Evolutionary conservation across 1,140 invertebrate genomes (phyloP), one percentile per base, ranked within the genome.

Genomic region (Aphaenogaster rudis): DNA sequence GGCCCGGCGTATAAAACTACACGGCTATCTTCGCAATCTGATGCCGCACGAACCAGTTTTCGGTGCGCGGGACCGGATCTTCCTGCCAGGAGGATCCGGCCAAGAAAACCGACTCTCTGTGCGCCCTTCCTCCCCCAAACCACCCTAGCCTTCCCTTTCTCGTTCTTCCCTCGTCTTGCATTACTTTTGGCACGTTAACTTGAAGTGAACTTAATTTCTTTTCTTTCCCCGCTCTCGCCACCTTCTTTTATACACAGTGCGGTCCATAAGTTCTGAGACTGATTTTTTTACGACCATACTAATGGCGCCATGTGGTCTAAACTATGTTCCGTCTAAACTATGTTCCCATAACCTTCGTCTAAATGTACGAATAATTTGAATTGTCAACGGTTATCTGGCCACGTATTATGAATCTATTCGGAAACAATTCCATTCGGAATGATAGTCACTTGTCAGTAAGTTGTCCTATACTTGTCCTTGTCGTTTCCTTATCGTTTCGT

Each of bases 1-100:
- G 82, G 72, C 90, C 79, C 92, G 93, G 92, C 54, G 42, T 84
- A 94, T 94, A 95, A 95, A 94, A 94, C 78, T 57, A 59, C 92
- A 93, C 90, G 84, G 87, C 91, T 95, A 95, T 95, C 94, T 95
- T 94, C 86, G 94, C 94, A 93, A 95, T 95, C 94, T 94, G 94
- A 94, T 93, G 94, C 93, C 92, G 93, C 91, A 92, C 94, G 94
- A 95, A 95, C 94, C 94, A 95, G 94, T 95, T 95, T 94, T 94
- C 93, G 93, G 87, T 94, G 88, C 87, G 88, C 88, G 86, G 89
- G 90, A 89, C 89, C 88, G 91, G 90, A 93, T 93, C 90, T 87
- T 93, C 90, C 90, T 90, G 90, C 87, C 82, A 81, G 85, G 79
- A 91, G 82, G 88, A 91, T 90, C 81, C 89, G 57, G 52, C 66